These are phyloP conservation scores for Dolichoris vasculosae DNA, from an alignment of 1,140 invertebrate genomes.

Conservation along the genomic window DNA sequence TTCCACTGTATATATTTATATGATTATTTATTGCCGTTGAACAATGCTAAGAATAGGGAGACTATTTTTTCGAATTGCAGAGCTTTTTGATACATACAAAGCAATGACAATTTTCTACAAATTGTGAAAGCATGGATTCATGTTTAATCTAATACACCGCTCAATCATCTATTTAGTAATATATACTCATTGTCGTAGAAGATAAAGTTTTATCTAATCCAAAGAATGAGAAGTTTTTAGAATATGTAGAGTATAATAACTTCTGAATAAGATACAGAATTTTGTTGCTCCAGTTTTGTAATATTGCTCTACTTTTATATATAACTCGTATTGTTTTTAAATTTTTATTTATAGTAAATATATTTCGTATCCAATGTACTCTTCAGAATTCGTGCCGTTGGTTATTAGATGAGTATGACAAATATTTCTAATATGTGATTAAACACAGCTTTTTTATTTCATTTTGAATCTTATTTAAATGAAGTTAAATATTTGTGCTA, in stretches of 20 bases:
- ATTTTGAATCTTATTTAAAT: neutral
- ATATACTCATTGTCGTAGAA: neutral
- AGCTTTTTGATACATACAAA: neutral
- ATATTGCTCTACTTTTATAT: neutral
- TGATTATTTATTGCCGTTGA: neutral
- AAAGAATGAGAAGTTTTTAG: neutral
- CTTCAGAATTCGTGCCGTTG: neutral
- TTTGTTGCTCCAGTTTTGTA: neutral
- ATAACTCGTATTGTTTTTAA: neutral
- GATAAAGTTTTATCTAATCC: constrained; percentile 37
- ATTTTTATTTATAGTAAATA: constrained; percentile 16
- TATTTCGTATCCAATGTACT: neutral
- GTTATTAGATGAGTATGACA: too few species aligned
- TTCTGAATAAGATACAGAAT: constrained; percentile 29
- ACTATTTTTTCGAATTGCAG: neutral
- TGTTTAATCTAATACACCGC: neutral
- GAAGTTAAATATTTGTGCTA: neutral
- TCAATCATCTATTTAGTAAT: neutral
- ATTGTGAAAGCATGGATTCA: neutral
- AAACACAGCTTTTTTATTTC: neutral
- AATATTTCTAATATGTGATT: neutral
- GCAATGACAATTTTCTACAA: neutral
- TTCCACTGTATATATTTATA: neutral
- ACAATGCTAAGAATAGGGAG: neutral
- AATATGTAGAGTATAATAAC: neutral